phyloP scores from a whole-genome alignment of 2,113 vertebrate species.

The Felis catus region F.catus_Fca126_mat1.0 CM031417.1:127625001-127625500 shows the following conservation, averaged over 20 bases:
- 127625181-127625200: slow-evolving; percentile 86
- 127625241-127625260: slow-evolving; percentile 80
- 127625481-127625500: slow-evolving; percentile 62
- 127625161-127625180: slow-evolving; percentile 71
- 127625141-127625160: slow-evolving; percentile 21
- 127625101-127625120: neutral
- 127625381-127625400: neutral
- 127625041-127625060: slow-evolving; percentile 90
- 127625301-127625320: slow-evolving; percentile 63
- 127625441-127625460: neutral
- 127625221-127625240: slow-evolving; percentile 66
- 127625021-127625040: slow-evolving; percentile 92
- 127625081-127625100: slow-evolving; percentile 59
- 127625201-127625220: slow-evolving; percentile 84
- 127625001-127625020: slow-evolving; percentile 89
- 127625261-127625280: slow-evolving; percentile 52
- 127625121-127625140: slow-evolving; percentile 55
- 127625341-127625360: neutral
- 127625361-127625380: neutral
- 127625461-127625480: neutral
- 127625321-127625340: slow-evolving; percentile 24
- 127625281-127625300: slow-evolving; percentile 34
- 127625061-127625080: slow-evolving; percentile 79
- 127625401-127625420: neutral
- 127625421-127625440: slow-evolving; percentile 1